Base-by-base conservation (phyloP, 2,888 invertebrate genomes). In the Zaprionus obscuricornis region DNA sequence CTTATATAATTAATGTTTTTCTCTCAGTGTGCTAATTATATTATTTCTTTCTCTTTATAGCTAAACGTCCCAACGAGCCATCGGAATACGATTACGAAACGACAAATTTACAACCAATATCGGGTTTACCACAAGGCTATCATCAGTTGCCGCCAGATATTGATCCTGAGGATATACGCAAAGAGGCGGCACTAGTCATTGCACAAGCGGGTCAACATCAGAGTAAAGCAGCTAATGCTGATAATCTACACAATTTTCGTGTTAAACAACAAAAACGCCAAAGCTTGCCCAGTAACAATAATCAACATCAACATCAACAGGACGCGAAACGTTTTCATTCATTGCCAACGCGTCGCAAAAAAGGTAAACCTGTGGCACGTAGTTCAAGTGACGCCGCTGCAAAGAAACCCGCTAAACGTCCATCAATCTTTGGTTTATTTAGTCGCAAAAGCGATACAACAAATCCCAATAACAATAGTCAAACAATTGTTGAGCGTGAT, bases 131-230 rank as follows among this genome's bases (percentile, higher is more conserved):
- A 34, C 91, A 91, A 71, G 91, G 74, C 26, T 88, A 88, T 52
- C 88, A 88, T 64, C 92, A 93, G 88, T 92, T 94, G 62, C 93
- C 95, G 73, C 93, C 93, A 40, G 93, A 94, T 83, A 91, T 94
- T 27, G 94, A 95, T 52, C 93, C 94, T 86, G 92, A 94, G 85
- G 93, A 94, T 87, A 92, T 96, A 39, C 94, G 94, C 39, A 92
- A 94, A 85, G 96, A 96, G 91, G 95, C 95, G 20, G 95, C 94
- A 64, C 92, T 92, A 84, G 95, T 96, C 22, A 91, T 95, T 43
- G 93, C 94, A 16, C 95, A 96, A 89, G 95, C 94, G 0, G 93
- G 94, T 72, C 93, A 93, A 84, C 92, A 95, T 66, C 93, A 93
- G 54, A 95, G 95, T 88, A 93, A 92, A 31, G 92, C 93, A 10